Evolutionary conservation across 2,797 vertebrate species (phyloP).

Genomic region (Alcedo atthis): DNA sequence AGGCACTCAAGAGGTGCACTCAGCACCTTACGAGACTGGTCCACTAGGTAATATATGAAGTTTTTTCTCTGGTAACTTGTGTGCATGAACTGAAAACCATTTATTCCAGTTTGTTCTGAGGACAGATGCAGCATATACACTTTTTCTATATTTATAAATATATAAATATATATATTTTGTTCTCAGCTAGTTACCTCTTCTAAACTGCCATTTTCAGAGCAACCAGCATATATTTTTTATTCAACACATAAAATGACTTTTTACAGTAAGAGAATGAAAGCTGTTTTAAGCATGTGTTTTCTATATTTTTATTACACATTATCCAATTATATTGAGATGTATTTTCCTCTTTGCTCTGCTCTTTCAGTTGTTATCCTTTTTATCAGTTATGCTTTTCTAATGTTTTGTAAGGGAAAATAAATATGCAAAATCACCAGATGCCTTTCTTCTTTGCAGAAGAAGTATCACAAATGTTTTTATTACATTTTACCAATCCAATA

Average conservation of each 20-base stretch:
- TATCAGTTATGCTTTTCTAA: slow-evolving; percentile 74
- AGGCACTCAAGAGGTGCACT: slow-evolving; percentile 35
- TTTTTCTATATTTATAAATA: slow-evolving; percentile 72
- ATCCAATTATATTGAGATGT: slow-evolving; percentile 75
- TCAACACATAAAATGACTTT: slow-evolving; percentile 59
- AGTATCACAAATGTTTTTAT: slow-evolving; percentile 76
- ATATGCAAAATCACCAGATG: slow-evolving; percentile 71
- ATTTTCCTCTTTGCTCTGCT: slow-evolving; percentile 72
- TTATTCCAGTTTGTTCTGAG: slow-evolving; percentile 59
- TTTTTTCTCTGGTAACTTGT: slow-evolving; percentile 38
- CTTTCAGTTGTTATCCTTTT: slow-evolving; percentile 67
- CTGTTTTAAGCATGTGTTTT: slow-evolving; percentile 74
- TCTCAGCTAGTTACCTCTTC: slow-evolving; percentile 65
- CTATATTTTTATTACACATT: slow-evolving; percentile 74
- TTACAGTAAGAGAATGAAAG: slow-evolving; percentile 68
- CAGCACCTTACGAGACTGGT: slow-evolving; percentile 45
- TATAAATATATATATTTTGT: slow-evolving; percentile 64
- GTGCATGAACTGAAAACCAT: slow-evolving; percentile 22
- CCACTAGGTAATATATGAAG: slow-evolving; percentile 41
- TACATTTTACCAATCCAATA: slow-evolving; percentile 80
- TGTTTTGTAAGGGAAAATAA: slow-evolving; percentile 76
- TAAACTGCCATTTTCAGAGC: slow-evolving; percentile 62
- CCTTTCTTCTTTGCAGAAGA: slow-evolving; percentile 73
- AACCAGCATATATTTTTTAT: slow-evolving; percentile 69
- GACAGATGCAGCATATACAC: slow-evolving; percentile 59